phyloP scores from a whole-genome alignment of 2,888 invertebrate species.

The Polia nebulosa region DNA sequence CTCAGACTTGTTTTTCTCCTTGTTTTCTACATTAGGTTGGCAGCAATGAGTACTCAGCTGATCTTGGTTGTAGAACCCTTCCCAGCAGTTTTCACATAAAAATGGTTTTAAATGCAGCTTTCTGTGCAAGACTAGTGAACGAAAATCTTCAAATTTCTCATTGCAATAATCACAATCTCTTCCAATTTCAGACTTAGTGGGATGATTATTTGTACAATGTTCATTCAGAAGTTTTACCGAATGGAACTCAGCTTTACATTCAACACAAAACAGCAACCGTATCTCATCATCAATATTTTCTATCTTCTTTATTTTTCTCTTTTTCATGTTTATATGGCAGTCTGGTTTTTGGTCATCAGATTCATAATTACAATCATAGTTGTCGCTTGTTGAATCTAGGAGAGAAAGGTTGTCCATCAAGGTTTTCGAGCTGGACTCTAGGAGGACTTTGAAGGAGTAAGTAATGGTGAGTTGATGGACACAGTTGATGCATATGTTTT shows the following conservation, averaged over 20 bases:
- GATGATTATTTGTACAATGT: slow-evolving; percentile 83
- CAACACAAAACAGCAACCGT: slow-evolving; percentile 81
- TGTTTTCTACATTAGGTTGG: slow-evolving; percentile 75
- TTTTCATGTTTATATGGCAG: slow-evolving; percentile 64
- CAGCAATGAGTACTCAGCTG: slow-evolving; percentile 81
- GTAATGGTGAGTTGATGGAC: slow-evolving; percentile 86
- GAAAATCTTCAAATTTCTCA: slow-evolving; percentile 87
- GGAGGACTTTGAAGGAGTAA: slow-evolving; percentile 86
- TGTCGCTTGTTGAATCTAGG: slow-evolving; percentile 73
- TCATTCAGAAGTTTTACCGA: slow-evolving; percentile 76
- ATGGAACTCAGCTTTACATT: slow-evolving; percentile 83
- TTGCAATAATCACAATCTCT: slow-evolving; percentile 87
- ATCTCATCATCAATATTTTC: slow-evolving; percentile 67
- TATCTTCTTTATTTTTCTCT: slow-evolving; percentile 63
- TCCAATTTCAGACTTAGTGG: slow-evolving; percentile 78
- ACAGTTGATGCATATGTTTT: slow-evolving; percentile 85
- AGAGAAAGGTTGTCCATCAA: slow-evolving; percentile 71
- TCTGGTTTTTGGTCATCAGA: slow-evolving; percentile 74
- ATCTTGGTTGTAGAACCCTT: slow-evolving; percentile 79
- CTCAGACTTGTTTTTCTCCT: slow-evolving; percentile 77
- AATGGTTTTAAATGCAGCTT: slow-evolving; percentile 85
- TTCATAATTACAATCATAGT: slow-evolving; percentile 77
- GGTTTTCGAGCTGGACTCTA: slow-evolving; percentile 81
- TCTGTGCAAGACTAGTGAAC: slow-evolving; percentile 83
- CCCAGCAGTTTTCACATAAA: slow-evolving; percentile 87